Base-by-base conservation (phyloP, 2,797 vertebrate genomes). In the Nannoperca obscura region DNA sequence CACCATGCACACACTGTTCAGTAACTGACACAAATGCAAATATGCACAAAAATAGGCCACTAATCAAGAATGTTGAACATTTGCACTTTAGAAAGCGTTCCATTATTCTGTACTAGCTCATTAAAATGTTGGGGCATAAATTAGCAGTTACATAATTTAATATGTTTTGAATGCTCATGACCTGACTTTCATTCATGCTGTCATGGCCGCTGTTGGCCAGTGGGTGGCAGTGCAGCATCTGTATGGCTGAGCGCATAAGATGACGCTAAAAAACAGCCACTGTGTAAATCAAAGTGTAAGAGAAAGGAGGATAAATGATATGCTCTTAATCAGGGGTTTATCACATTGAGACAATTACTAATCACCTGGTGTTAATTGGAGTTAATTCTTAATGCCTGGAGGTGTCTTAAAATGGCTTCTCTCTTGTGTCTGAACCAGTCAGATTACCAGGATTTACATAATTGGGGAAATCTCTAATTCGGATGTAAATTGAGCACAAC, bases 151-250 rank as follows among this genome's bases (percentile, higher is more conserved):
- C 40, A 17, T 66, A 71, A 81, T 49, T 60, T 44, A 24, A 71
- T 68, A 46, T 59, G 19, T 53, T 71, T 74, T 42, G 13, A 58
- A 59, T 12, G 7, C 15, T 67, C 59, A 34, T 72, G 70, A 52
- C 76, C 66, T 46, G 44, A 60, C 12, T 38, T 81, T 24, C 14
- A 5, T 10, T 55, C 17, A 5, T 34, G 54, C 2, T 88, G 91
- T 49, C 14, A 61, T 78, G 24, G 7, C 54, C 0, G 0, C 20
- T 13, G 13, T 22, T 20, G n/a, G 12, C 88, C 94, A 92, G 77
- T 32, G 71, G 92, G 86, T 78, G 94, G 91, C 87, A 91, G 78
- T 81, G 76, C 38, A 66, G 74, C 81, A 79, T 88, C 80, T 85
- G 62, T 24, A 71, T 60, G 73, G 20, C 13, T 44, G 22, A 60